phyloP scores from a whole-genome alignment of 2,888 invertebrate species.

The Cryptus armator region DNA sequence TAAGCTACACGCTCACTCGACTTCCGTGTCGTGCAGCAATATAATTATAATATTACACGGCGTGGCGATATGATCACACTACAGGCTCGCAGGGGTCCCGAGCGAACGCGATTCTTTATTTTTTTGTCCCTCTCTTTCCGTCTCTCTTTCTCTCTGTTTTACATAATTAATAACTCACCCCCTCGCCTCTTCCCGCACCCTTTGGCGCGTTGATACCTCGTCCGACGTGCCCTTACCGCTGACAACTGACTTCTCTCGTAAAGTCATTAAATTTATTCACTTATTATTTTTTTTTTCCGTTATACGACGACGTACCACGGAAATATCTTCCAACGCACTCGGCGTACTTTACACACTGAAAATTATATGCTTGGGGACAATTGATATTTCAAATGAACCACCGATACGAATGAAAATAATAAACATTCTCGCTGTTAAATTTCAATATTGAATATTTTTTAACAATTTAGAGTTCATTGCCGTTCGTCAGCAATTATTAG shows the following conservation, averaged over 20 bases:
- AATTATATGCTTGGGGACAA: not conserved
- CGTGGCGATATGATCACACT: constrained; percentile 75
- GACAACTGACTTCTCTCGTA: constrained; percentile 66
- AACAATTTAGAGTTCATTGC: too few species aligned
- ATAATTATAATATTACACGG: constrained; percentile 81
- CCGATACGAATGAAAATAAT: constrained; percentile 7
- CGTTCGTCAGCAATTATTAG: too few species aligned
- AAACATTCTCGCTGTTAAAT: not conserved
- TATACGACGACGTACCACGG: constrained; percentile 53
- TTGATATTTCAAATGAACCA: constrained; percentile 23
- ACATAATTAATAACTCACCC: constrained; percentile 69
- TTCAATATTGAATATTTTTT: not conserved
- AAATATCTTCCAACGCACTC: constrained; percentile 58
- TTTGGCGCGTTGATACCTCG: constrained; percentile 29
- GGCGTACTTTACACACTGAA: constrained; percentile 23
- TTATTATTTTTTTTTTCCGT: constrained; percentile 66
- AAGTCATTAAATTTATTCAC: constrained; percentile 78
- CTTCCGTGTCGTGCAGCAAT: constrained; percentile 70
- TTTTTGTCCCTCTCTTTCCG: constrained; percentile 51
- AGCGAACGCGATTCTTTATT: constrained; percentile 61
- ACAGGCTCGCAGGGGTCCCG: constrained; percentile 63
- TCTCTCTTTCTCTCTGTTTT: constrained; percentile 62
- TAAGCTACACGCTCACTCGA: constrained; percentile 61
- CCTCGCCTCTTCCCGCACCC: constrained; percentile 46
- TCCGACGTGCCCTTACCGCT: not conserved